phyloP scores from a whole-genome alignment of 1,140 invertebrate genomes.

The Andrena cerasifolii region DNA sequence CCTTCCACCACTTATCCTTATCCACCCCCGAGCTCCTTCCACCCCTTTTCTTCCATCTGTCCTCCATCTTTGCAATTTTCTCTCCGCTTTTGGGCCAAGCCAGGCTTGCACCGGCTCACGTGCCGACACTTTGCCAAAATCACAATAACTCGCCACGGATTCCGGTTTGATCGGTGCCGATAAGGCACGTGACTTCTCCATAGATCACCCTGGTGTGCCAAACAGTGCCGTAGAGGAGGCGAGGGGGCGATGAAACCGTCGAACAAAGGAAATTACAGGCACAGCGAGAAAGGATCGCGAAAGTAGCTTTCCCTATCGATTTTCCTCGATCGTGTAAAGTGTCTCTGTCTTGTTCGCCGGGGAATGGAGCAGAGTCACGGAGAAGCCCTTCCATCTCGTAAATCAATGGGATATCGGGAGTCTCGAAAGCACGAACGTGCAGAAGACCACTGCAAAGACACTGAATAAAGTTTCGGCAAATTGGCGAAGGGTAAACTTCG shows the following conservation, averaged over 20 bases:
- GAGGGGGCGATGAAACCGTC: not conserved
- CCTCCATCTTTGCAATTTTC: not conserved
- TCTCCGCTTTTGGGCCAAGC: too few species aligned
- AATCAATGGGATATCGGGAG: not conserved
- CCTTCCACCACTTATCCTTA: not conserved
- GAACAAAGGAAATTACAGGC: not conserved
- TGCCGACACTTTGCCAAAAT: conserved; percentile 19
- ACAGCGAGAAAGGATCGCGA: not conserved
- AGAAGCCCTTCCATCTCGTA: not conserved
- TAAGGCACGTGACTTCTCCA: not conserved
- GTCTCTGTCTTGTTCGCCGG: not conserved
- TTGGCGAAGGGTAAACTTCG: too few species aligned
- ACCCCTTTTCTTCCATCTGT: too few species aligned
- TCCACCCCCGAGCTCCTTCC: too few species aligned
- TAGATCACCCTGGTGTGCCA: not conserved
- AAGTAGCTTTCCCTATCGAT: not conserved
- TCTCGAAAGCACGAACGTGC: not conserved
- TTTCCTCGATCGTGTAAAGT: not conserved
- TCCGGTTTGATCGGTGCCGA: conserved; percentile 2
- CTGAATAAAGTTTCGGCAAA: too few species aligned
- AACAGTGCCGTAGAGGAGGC: too few species aligned
- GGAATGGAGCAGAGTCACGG: not conserved
- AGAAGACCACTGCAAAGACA: too few species aligned
- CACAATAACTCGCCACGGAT: conserved; percentile 12
- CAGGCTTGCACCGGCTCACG: not conserved